Evolutionary conservation across 2,113 vertebrate species (phyloP).

Genomic region (Ictidomys tridecemlineatus): DNA sequence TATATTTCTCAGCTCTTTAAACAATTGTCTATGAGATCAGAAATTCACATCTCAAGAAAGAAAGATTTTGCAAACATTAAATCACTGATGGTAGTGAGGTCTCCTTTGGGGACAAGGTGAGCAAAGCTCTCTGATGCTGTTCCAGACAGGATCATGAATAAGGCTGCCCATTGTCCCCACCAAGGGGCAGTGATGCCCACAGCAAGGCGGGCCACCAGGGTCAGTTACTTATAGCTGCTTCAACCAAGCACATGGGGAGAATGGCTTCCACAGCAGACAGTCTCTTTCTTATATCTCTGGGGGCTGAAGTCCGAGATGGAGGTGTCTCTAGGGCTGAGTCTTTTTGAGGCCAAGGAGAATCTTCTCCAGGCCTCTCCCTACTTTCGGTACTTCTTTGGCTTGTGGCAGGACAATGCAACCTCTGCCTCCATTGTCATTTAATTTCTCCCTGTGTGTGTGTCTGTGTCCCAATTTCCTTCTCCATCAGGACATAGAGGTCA

Average conservation of each 20-base stretch:
- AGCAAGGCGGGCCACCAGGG: rapidly evolving
- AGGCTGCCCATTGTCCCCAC: not conserved
- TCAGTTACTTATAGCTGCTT: no score
- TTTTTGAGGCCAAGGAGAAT: not conserved
- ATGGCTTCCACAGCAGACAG: not conserved
- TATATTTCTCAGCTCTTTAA: not conserved
- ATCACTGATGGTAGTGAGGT: not conserved
- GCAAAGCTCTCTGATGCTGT: not conserved
- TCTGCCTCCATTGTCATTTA: not conserved
- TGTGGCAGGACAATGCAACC: not conserved
- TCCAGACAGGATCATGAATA: not conserved
- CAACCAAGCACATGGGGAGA: not conserved
- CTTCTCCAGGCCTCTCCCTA: not conserved
- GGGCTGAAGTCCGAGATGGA: not conserved
- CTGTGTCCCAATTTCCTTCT: not conserved
- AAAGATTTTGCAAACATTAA: not conserved
- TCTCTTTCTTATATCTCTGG: rapidly evolving
- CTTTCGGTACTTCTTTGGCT: not conserved
- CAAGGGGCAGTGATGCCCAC: rapidly evolving
- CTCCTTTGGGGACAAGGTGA: not conserved
- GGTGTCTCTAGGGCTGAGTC: rapidly evolving
- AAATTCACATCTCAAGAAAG: not conserved
- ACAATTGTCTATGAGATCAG: not conserved
- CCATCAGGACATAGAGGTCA: not conserved
- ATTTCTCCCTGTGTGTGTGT: rapidly evolving